Conservation (phyloP, 2,888 invertebrate species). For the Epiblema foenella region DNA sequence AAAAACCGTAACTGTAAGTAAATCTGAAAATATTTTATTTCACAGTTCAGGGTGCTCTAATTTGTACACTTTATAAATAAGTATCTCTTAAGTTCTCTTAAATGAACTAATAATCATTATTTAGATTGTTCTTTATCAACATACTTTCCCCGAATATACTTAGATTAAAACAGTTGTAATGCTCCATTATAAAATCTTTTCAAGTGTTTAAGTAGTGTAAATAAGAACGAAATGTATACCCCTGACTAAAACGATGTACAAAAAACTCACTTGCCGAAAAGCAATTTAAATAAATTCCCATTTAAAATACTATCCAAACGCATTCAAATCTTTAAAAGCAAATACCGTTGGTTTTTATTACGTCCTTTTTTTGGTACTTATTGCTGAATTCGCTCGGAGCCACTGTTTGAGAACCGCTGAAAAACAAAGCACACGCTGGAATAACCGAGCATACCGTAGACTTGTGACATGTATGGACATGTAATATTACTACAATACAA, state of each 20-base stretch:
- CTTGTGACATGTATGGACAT: slow-evolving; percentile 4
- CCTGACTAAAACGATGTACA: neutral
- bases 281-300: slow-evolving; percentile 28
- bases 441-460: slow-evolving; percentile 22
- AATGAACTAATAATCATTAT: no score
- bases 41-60: no score
- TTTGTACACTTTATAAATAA: no score
- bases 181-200: neutral
- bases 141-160: neutral
- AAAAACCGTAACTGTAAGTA: no score
- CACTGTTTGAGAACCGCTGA: slow-evolving; percentile 42
- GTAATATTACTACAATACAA: no score
- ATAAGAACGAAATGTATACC: neutral
- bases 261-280: neutral
- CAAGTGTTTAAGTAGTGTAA: neutral
- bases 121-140: no score
- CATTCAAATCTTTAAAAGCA: slow-evolving; percentile 42
- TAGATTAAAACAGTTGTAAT: neutral
- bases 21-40: no score
- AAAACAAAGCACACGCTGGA: slow-evolving; percentile 37
- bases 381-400: slow-evolving; percentile 31
- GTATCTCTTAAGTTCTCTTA: no score
- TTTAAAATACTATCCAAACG: slow-evolving; percentile 34
- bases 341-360: slow-evolving; percentile 39
- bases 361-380: slow-evolving; percentile 37